phyloP scores from a whole-genome alignment of 2,113 vertebrate species.

The Rousettus leschenaultii region DNA sequence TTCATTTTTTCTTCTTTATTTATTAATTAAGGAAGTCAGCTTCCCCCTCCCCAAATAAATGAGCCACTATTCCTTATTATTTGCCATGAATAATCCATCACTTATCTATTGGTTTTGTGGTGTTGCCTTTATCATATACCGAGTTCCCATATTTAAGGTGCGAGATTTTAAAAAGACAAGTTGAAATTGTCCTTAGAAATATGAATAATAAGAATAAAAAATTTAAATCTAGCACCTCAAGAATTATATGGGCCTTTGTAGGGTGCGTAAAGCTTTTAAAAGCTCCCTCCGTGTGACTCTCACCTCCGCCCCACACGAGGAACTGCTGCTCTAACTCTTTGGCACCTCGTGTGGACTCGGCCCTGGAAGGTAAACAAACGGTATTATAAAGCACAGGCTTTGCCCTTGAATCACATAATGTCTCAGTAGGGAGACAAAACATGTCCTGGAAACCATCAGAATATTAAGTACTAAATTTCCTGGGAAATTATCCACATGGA shows the following conservation, averaged over 20 bases:
- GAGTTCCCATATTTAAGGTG: neutral
- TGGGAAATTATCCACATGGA: conserved; percentile 61
- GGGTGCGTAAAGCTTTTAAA: neutral
- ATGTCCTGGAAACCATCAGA: conserved; percentile 43
- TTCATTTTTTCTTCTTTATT: too few species aligned
- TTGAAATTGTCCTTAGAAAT: neutral
- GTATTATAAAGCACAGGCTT: neutral
- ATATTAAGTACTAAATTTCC: conserved; percentile 65
- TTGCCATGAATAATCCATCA: neutral
- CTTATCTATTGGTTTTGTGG: neutral
- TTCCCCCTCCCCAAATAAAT: neutral
- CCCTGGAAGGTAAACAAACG: neutral
- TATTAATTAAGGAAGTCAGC: neutral
- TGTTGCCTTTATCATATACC: neutral
- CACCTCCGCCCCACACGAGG: neutral
- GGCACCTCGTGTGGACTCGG: neutral
- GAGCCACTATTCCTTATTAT: neutral
- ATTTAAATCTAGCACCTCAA: neutral
- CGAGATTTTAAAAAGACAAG: neutral
- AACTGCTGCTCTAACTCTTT: neutral
- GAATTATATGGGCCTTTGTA: neutral
- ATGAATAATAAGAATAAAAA: neutral
- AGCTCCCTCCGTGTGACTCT: neutral
- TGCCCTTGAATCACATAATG: conserved; percentile 29
- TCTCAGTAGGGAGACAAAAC: conserved; percentile 46